phyloP scores from a whole-genome alignment of 1,140 invertebrate genomes.

The Schlechtendalia chinensis region DNA sequence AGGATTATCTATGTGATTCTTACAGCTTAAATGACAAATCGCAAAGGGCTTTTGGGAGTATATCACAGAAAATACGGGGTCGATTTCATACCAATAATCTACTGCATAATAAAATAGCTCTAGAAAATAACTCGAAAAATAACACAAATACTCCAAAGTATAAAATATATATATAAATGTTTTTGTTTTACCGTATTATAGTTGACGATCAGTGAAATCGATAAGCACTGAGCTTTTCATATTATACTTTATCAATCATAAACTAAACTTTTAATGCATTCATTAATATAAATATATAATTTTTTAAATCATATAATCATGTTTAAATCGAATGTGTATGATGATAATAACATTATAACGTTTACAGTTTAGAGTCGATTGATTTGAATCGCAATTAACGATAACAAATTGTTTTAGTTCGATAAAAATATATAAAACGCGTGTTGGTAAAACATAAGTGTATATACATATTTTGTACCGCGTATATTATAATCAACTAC shows the following conservation, averaged over 20 bases:
- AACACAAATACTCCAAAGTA: neutral
- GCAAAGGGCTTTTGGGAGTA: neutral
- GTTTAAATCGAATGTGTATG: no score
- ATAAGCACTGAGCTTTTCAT: neutral
- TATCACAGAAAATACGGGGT: neutral
- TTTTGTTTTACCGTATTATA: neutral
- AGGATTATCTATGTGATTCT: conserved; percentile 3
- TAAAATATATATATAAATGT: no score
- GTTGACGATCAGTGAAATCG: neutral
- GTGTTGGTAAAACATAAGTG: no score
- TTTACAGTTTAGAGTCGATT: no score
- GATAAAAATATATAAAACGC: no score
- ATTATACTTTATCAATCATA: neutral
- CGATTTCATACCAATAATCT: neutral
- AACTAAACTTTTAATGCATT: neutral
- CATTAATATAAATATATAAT: neutral
- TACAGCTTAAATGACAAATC: conserved; percentile 39
- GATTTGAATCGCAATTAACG: no score
- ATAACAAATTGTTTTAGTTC: no score
- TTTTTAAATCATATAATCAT: no score
- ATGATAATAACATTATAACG: no score
- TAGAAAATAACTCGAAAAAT: neutral
- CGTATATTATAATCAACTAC: no score
- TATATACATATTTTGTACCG: no score
- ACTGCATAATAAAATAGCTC: neutral